A percentile compares a stretch with the other conserved stretches of the same genome.
phyloP scores from a whole-genome alignment of 2,888 invertebrate species.

The Cephus rjabovi region DNA sequence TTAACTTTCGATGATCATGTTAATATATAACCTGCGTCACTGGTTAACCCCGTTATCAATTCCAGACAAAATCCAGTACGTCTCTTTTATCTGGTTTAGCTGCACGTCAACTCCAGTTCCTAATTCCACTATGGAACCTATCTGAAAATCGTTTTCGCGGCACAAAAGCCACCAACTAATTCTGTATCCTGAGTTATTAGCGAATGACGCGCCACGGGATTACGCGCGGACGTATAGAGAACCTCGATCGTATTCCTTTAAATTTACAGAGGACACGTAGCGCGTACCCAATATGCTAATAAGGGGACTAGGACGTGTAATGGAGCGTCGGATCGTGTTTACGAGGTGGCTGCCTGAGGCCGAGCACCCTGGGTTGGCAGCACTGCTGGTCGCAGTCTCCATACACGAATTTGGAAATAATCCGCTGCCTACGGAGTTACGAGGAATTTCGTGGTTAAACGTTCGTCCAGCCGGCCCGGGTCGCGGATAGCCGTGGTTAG shows the following conservation, averaged over 20 bases:
- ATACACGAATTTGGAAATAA: not conserved
- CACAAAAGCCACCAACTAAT: not conserved
- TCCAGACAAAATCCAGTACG: not conserved
- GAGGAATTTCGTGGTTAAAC: not conserved
- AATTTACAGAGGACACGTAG: conserved; percentile 2
- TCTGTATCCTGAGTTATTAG: not conserved
- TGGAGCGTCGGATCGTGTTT: conserved; percentile 41
- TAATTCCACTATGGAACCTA: not conserved
- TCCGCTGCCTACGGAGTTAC: not conserved
- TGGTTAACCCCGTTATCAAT: not conserved
- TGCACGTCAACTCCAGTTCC: not conserved
- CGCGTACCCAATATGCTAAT: conserved; percentile 47
- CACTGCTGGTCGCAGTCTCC: not conserved
- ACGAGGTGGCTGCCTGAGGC: conserved; percentile 29
- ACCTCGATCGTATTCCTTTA: not conserved
- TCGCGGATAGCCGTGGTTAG: not conserved
- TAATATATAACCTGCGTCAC: not conserved
- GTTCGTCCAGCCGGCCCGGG: not conserved
- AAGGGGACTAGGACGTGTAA: conserved; percentile 34
- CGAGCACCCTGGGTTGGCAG: not conserved
- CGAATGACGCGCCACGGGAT: not conserved
- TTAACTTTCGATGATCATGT: not conserved
- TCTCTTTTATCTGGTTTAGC: not conserved
- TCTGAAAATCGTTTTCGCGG: not conserved
- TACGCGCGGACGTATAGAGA: not conserved